Evolutionary conservation across 2,888 invertebrate genomes (phyloP).

Genomic region (Acleris emargana): DNA sequence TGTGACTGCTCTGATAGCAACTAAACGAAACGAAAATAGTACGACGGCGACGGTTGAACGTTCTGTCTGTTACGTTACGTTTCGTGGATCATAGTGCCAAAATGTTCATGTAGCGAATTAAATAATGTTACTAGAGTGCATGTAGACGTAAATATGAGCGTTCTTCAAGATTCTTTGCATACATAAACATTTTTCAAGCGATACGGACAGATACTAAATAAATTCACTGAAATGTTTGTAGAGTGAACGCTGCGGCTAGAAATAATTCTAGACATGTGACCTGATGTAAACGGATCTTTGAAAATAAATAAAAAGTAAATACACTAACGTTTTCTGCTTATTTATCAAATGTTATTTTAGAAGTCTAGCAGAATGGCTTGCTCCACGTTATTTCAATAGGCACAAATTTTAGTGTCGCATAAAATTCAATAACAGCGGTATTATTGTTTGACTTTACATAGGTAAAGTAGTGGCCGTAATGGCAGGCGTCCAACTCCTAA

Average conservation of each 20-base stretch:
- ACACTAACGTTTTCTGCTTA: no score
- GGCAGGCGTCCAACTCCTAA: constrained; percentile 31
- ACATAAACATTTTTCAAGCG: constrained; percentile 10
- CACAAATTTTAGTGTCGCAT: constrained; percentile 11
- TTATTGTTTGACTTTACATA: constrained; percentile 35
- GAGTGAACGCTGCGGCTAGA: neutral
- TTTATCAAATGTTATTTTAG: neutral
- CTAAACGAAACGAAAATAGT: constrained; percentile 25
- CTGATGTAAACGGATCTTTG: neutral
- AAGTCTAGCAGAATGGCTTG: neutral
- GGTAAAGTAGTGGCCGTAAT: constrained; percentile 28
- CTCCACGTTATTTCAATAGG: neutral
- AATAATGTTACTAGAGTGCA: constrained; percentile 13
- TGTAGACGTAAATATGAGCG: constrained; percentile 18
- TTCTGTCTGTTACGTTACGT: neutral
- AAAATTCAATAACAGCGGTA: constrained; percentile 23
- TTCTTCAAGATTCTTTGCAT: constrained; percentile 5
- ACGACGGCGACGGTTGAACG: constrained; percentile 19
- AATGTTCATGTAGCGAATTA: constrained; percentile 11
- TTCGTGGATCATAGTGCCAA: constrained; percentile 23
- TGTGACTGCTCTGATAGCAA: constrained; percentile 17
- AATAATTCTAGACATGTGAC: neutral
- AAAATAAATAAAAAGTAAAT: neutral
- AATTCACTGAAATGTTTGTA: constrained; percentile 3
- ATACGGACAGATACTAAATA: constrained; percentile 2